Evolutionary conservation across 1,140 invertebrate genomes (phyloP).

Genomic region (Glossosoma conforme): DNA sequence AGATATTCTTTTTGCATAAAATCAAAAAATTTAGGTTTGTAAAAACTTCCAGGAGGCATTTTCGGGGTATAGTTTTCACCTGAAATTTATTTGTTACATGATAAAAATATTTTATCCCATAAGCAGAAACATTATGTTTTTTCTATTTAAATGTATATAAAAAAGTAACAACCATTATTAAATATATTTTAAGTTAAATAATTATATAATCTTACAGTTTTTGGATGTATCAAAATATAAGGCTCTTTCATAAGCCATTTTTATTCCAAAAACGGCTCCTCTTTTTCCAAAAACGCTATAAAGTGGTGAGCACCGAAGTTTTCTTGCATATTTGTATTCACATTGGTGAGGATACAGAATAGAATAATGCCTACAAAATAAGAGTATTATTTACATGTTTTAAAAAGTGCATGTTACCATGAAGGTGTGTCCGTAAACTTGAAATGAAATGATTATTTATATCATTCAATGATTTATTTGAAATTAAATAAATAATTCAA

Average conservation of each 20-base stretch:
- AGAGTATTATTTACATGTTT: no score
- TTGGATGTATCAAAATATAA: slow-evolving; percentile 56
- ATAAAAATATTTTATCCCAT: no score
- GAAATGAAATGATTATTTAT: no score
- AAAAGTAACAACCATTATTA: no score
- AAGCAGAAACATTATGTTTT: no score
- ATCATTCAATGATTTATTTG: no score
- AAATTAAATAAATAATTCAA: no score
- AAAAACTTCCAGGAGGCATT: slow-evolving; percentile 59
- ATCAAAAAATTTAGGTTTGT: slow-evolving; percentile 74
- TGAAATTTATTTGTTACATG: no score
- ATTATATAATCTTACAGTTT: slow-evolving; percentile 36
- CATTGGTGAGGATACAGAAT: slow-evolving; percentile 61
- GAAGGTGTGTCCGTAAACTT: no score
- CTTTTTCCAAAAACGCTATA: slow-evolving; percentile 69
- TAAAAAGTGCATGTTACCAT: no score
- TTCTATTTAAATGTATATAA: no score
- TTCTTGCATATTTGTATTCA: slow-evolving; percentile 64
- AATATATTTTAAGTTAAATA: no score
- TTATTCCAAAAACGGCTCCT: slow-evolving; percentile 76
- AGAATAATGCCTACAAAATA: slow-evolving; percentile 50
- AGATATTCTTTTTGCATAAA: slow-evolving; percentile 70
- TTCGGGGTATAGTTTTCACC: slow-evolving; percentile 34
- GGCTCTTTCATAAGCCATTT: slow-evolving; percentile 82
- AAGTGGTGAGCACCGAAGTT: slow-evolving; percentile 71